phyloP scores from a whole-genome alignment of 2,888 invertebrate species.

The Calameuta filiformis region DNA sequence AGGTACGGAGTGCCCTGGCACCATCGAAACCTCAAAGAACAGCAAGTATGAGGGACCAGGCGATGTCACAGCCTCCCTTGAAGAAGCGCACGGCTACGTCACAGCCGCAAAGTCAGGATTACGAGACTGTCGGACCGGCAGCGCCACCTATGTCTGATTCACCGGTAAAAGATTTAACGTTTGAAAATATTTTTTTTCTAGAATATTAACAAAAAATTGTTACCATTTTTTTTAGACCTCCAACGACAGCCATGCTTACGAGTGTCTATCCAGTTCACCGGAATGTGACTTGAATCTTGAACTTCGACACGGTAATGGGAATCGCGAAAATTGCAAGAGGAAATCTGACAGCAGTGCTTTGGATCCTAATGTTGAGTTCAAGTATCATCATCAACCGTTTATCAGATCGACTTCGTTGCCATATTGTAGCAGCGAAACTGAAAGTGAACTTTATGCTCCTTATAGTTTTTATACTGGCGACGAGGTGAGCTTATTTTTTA shows the following conservation, averaged over 20 bases:
- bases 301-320: slow-evolving; percentile 62
- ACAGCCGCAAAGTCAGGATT: slow-evolving; percentile 34
- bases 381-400: slow-evolving; percentile 70
- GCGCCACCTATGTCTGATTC: slow-evolving; percentile 47
- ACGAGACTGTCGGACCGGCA: slow-evolving; percentile 45
- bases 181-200: not conserved
- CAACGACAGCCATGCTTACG: slow-evolving; percentile 72
- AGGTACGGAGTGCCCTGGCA: slow-evolving; percentile 83
- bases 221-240: slow-evolving; percentile 56
- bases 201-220: not conserved
- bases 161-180: slow-evolving; percentile 39
- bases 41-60: slow-evolving; percentile 84
- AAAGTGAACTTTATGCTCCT: slow-evolving; percentile 86
- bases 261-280: slow-evolving; percentile 75
- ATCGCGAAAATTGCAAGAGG: slow-evolving; percentile 60
- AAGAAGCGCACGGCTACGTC: slow-evolving; percentile 19
- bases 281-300: slow-evolving; percentile 74
- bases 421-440: slow-evolving; percentile 86
- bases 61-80: slow-evolving; percentile 44
- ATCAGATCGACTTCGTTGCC: slow-evolving; percentile 77
- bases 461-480: slow-evolving; percentile 80
- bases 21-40: slow-evolving; percentile 88
- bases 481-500: slow-evolving; percentile 62
- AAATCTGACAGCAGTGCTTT: slow-evolving; percentile 69
- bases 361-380: slow-evolving; percentile 70